Base-by-base conservation (phyloP, 2,113 vertebrate species). In the Rutilus rutilus region DNA sequence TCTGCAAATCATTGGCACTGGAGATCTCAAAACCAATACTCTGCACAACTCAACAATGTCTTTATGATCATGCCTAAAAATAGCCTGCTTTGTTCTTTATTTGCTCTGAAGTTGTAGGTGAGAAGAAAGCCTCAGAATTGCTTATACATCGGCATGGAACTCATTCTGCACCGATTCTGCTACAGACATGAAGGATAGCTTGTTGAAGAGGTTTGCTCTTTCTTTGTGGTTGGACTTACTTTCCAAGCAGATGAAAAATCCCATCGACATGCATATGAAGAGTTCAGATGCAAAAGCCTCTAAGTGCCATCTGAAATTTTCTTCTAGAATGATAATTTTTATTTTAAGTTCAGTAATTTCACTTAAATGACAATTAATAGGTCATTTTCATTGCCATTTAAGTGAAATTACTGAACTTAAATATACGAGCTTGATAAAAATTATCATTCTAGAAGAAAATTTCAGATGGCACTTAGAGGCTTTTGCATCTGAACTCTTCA, bases 1-100 rank as follows among this genome's bases (percentile, higher is more conserved):
- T 90, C 89, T 90, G 87, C 85, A 85, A 87, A 83, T 84, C 86
- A 88, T 88, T 79, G 67, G 33, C 11, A 81, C 62, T 74, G 21
- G 78, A 82, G 54, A 74, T 57, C 54, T 57, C 57, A 67, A 75
- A 81, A 67, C 64, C 30, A 12, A 83, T 67, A 42, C 67, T 84
- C 79, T 71, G 73, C 47, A 19, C 42, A 82, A 75, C 52, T 87
- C 88, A 47, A 62, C 62, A 19, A 82, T 54, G 62, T 33, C 27
- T 54, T 69, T 62, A 33, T 69, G 79, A 67, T 82, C 25, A 27
- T 23, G 59, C 42, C 42, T 82, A 82, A 82, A 80, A 82, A 77
- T 67, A 67, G 39, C 25, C 42, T 50, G 30, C 79, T 82, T 67
- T 67, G 25, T 30, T 65, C 17, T 65, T 47, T 42, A 19, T 62